Evolutionary conservation across 2,113 vertebrate species (phyloP), one percentile per base, ranked within the genome.

Genomic region (Campylorhamphus procurvoides): DNA sequence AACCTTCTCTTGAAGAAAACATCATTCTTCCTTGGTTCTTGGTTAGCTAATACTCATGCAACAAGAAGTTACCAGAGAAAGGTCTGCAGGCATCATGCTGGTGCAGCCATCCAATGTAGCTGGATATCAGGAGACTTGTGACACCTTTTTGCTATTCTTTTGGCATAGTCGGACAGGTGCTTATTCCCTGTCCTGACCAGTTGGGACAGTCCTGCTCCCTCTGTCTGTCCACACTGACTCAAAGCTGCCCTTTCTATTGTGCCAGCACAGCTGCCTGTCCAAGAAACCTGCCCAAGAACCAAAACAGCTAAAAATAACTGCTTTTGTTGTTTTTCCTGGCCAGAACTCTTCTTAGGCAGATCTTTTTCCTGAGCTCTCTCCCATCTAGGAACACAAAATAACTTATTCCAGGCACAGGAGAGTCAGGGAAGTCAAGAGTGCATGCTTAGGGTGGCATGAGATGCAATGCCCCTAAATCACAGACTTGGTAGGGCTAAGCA

Each of bases 21-120:
- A 27, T 8, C 0, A 1, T 28, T 72, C 31, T 85, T 59, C 0
- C 0, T 37, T 72, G 22, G 6, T 53, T 75, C 75, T 63, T 17
- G 7, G 12, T 59, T 72, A 59, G 27, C 12, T 59, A 83, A 63
- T 16, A 35, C 18, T 42, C 8, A 25, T 18, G 22, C 69, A 68
- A 12, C 29, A 28, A 22, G 13, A 76, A 35, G 12, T 59, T 67
- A 76, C 19, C 20, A 29, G 62, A 52, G 18, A 75, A 71, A 27
- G 23, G 23, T 56, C 74, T 75, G 33, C 24, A 62, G 44, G 17
- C 25, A 19, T 39, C 33, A 8, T 12, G 35, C 63, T 79, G 47
- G 17, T 77, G 44, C 1, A 10, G 37, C 17, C 52, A 58, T 49
- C n/a, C n/a, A 10, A 5, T 39, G n/a, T 55, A 47, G 28, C 18